Base-by-base conservation (phyloP, 2,888 invertebrate genomes). In the Calameuta idolon region DNA sequence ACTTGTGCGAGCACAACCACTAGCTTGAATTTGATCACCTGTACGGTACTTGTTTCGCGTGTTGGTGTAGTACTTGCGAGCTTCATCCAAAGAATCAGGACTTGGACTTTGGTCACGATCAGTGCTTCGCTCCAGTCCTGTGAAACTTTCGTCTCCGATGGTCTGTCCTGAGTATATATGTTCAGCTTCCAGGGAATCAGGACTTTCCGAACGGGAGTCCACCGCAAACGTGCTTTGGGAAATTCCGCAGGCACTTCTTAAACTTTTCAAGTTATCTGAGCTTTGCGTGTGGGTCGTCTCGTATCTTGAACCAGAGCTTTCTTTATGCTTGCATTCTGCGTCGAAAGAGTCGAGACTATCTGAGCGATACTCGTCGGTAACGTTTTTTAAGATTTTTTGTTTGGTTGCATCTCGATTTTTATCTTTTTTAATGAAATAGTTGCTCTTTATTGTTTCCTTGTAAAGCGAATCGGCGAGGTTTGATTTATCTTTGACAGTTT, bases 51-150 rank as follows among this genome's bases (percentile, higher is more conserved):
- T 34, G 12, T 34, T 31, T 31, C 71, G 31, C 9, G 3, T 23
- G 15, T 71, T 34, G 23, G 23, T 55, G 55, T 55, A 55, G 23
- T 23, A 55, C 55, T 55, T 55, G 55, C 55, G 9, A 71, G 33
- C 23, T 71, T 34, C 71, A 2, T 31, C 71, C 71, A 71, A 5
- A 71, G 71, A 71, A 71, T 71, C 71, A 34, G 71, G 71, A 71
- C 33, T 71, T 31, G 71, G 31, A 34, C 71, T 71, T 34, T 31
- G 71, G 23, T 71, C 71, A 34, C 12, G 71, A 9, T 34, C 33
- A 34, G 34, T 15, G 15, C 31, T 33, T 23, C 15, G 71, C 71
- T 71, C 71, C 23, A 23, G 55, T 55, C 23, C 55, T 9, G 23
- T 55, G 33, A 33, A 71, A 34, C 34, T 71, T 34, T 71, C 71